phyloP scores from a whole-genome alignment of 2,888 invertebrate genomes.

The Diaphora mendica region DNA sequence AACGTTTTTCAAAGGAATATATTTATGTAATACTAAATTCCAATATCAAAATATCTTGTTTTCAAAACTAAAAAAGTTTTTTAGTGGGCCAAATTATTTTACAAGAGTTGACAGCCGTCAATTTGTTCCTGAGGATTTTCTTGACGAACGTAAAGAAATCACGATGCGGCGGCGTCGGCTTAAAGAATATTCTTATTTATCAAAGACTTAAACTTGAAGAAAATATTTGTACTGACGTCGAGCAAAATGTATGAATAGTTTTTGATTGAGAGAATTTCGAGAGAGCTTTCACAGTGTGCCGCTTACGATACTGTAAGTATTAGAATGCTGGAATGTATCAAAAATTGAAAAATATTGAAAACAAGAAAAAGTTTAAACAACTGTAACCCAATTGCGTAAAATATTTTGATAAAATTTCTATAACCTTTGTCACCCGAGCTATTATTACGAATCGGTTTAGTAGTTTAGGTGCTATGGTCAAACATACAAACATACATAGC shows the following conservation, averaged over 20 bases:
- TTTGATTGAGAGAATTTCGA: conserved; percentile 52
- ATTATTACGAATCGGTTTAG: no score
- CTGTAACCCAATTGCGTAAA: no score
- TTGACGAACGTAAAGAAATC: conserved; percentile 51
- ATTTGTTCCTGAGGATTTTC: conserved; percentile 54
- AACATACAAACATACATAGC: no score
- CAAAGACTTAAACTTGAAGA: conserved; percentile 58
- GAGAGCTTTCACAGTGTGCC: conserved; percentile 31
- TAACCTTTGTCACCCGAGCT: no score
- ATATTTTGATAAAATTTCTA: no score
- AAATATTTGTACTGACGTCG: conserved; percentile 62
- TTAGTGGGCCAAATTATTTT: conserved; percentile 37
- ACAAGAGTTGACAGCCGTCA: conserved; percentile 38
- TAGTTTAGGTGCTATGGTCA: no score
- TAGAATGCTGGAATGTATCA: not conserved
- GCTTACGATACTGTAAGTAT: conserved; percentile 24
- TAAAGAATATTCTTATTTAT: conserved; percentile 68
- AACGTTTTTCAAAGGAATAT: no score
- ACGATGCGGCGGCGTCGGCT: conserved; percentile 49
- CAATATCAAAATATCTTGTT: conserved; percentile 23
- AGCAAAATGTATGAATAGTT: conserved; percentile 59
- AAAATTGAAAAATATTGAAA: not conserved
- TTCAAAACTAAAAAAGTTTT: conserved; percentile 41
- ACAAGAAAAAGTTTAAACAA: no score
- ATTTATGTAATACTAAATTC: no score